Evolutionary conservation across 2,113 vertebrate species (phyloP), one percentile per base, ranked within the genome.

Genomic region (Chunga burmeisteri): DNA sequence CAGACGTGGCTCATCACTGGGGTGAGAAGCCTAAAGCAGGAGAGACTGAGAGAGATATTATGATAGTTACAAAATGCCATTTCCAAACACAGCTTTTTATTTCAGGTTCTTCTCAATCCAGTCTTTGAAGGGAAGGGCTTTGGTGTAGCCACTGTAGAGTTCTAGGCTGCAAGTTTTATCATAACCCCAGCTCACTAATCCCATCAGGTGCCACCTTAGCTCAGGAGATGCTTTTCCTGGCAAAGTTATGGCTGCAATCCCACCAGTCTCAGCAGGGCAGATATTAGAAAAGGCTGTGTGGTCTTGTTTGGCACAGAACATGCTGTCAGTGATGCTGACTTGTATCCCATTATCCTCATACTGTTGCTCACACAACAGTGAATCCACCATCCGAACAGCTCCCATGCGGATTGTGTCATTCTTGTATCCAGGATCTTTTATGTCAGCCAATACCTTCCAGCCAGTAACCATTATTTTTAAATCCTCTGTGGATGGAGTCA

Each of bases 21-120:
- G 96, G 93, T 94, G 81, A 94, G 75, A 97, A 97, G 44, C 88
- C 82, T 91, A 83, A 94, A 89, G 67, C 56, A 93, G 78, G 62
- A 85, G 25, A 77, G 94, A 74, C 50, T 77, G 92, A 92, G 74
- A 94, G 65, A 94, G 47, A 91, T 81, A 94, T 38, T 78, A 56
- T 44, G 44, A 42, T 58, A 85, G n/a, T 62, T 17, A 40, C 20
- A 49, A 25, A 93, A 72, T n/a, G 20, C 32, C 27, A n/a, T 94
- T 93, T 94, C 23, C 34, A 15, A 40, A 71, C 44, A 79, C 38
- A 25, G 23, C 29, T 22, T 78, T 94, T 98, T 98, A 99, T 97
- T 99, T 99, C 98, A 99, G 98, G 88, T 99, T 99, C 83, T 97
- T 99, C 93, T 99, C 99, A 68, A 99, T 99, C 99, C 99, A 99